phyloP scores from a whole-genome alignment of 2,113 vertebrate genomes.

The Carettochelys insculpta region DNA sequence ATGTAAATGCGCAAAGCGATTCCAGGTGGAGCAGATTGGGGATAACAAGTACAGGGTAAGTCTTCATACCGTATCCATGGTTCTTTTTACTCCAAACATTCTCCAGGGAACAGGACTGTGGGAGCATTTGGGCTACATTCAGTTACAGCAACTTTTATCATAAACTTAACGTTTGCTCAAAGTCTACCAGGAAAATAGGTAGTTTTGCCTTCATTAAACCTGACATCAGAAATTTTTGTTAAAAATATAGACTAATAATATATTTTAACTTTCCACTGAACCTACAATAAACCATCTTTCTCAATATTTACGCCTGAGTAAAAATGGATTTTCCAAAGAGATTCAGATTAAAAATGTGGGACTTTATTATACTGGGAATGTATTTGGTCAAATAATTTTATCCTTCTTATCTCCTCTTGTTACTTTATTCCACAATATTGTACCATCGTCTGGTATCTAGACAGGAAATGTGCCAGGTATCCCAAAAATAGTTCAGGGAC shows the following conservation, averaged over 20 bases:
- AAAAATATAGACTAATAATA: background rate
- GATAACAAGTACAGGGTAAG: constrained; percentile 99
- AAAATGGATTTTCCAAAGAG: background rate
- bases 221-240: background rate
- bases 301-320: background rate
- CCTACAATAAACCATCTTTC: background rate
- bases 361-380: constrained; percentile 14
- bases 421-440: constrained; percentile 5
- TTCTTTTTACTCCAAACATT: constrained; percentile 10
- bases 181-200: background rate
- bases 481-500: background rate
- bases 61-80: background rate
- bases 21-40: constrained; percentile 98
- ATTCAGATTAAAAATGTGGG: background rate
- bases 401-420: background rate
- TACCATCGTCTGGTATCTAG: constrained; percentile 29
- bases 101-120: background rate
- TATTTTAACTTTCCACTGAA: background rate
- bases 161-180: background rate
- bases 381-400: constrained; percentile 1
- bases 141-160: background rate
- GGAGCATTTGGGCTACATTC: background rate
- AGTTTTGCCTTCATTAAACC: background rate
- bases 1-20: constrained; percentile 98
- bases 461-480: background rate